Evolutionary conservation across 1,140 invertebrate species (phyloP), one percentile per base, ranked within the genome.

Genomic region (Dinoponera quadriceps): DNA sequence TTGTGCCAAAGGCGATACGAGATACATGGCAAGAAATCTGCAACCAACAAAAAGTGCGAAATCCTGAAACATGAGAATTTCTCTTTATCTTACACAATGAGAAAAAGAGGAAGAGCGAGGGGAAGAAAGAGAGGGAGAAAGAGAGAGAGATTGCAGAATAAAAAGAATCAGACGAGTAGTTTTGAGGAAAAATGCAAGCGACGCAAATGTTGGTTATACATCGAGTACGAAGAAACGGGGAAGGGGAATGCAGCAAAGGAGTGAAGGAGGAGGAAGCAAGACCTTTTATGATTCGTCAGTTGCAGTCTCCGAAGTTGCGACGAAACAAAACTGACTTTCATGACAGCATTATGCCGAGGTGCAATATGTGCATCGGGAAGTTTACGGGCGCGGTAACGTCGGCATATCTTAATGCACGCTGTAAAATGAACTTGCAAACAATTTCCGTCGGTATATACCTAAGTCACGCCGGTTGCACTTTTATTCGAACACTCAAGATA

Each of bases 321-420:
- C 54, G 59, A 86, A 86, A 71, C 62, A 68, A n/a, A 49, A 49
- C 54, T 22, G 82, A 83, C 48, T 86, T 84, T 88, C 85, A 84
- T 71, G 85, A 84, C 73, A 49, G 62, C 38, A 74, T 86, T 86
- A 86, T 84, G 62, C 55, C 11, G 18, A 29, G 62, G 20, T 62
- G 82, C 85, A 86, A 87, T 86, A 87, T 84, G 86, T 74, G 85
- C 85, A 87, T 87, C 74, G 63, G n/a, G n/a, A 33, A 81, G 81
- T 88, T 86, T 86, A 86, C 54, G 51, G 33, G 13, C 62, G 27
- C 20, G 54, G 33, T 68, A 87, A 80, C 85, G 48, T 7, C 60
- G 57, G 49, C 49, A 54, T 71, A 71, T 84, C 86, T 87, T 83
- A 75, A 87, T 84, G 62, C 63, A 9, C 20, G 59, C 71, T 78